Evolutionary conservation across 2,113 vertebrate species (phyloP).

Genomic region (Lasiurus cinereus): DNA sequence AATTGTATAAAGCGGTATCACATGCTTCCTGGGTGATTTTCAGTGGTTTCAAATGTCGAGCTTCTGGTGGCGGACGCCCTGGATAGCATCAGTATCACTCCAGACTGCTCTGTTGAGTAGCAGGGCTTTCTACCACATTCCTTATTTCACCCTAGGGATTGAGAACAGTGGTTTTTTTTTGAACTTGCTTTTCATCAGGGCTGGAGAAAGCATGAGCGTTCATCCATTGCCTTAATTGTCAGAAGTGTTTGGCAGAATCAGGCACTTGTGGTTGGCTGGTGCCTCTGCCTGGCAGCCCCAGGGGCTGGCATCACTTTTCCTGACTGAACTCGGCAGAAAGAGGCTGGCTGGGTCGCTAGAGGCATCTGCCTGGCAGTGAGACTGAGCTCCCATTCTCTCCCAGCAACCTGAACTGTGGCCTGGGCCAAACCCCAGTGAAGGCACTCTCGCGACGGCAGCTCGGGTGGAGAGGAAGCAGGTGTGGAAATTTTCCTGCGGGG

Average conservation of each 20-base stretch:
- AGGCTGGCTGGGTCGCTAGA: slow-evolving; percentile 13
- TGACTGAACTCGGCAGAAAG: slow-evolving; percentile 45
- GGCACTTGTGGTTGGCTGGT: not conserved
- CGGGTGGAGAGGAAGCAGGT: not conserved
- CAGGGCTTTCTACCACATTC: slow-evolving; percentile 16
- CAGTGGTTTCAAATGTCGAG: not conserved
- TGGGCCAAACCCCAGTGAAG: slow-evolving; percentile 54
- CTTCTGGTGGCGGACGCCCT: not conserved
- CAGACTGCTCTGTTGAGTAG: not conserved
- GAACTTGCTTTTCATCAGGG: slow-evolving; percentile 65
- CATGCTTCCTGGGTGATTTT: slow-evolving; percentile 12
- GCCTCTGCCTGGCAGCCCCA: not conserved
- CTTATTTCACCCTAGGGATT: slow-evolving; percentile 43
- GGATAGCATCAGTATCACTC: not conserved
- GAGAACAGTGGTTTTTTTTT: slow-evolving; percentile 60
- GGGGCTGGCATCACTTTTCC: not conserved
- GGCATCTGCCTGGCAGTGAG: not conserved
- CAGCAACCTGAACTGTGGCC: not conserved
- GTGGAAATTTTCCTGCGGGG: slow-evolving; percentile 7
- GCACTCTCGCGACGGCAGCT: not conserved
- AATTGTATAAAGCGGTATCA: not conserved
- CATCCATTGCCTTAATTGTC: slow-evolving; percentile 53
- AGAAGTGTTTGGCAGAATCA: slow-evolving; percentile 47
- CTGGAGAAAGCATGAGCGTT: slow-evolving; percentile 50
- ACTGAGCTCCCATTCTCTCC: slow-evolving; percentile 37